Evolutionary conservation across 2,888 invertebrate species (phyloP), one percentile per base, ranked within the genome.

Genomic region (Fissipunctia ypsillon): DNA sequence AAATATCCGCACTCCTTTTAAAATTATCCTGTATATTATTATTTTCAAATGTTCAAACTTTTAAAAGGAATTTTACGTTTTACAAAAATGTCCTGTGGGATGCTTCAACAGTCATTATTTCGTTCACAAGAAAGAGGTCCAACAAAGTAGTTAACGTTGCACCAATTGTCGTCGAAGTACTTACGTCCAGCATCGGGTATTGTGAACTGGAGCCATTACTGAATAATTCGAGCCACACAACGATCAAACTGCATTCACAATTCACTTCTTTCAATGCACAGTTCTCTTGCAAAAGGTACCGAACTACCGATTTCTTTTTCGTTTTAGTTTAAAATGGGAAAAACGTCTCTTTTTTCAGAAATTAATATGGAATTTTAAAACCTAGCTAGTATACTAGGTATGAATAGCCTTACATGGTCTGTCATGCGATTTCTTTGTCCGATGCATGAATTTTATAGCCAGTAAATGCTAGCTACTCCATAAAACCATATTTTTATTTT

Each of bases 91-190:
- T n/a, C 5, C 6, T 19, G 25, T 7, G 25, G 9, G 16, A 59
- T 52, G 28, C 35, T 80, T 43, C 19, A 25, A 61, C 25, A 25
- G n/a, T 45, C 56, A 38, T 72, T 41, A 63, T 61, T 77, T 59
- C 16, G n/a, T 63, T 9, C 25, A 70, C 60, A 70, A 80, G 61
- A 73, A 68, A 65, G 68, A 65, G 67, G 81, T 38, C 38, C 69
- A 70, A 56, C 74, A 80, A 61, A 60, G 50, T 70, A 67, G 59
- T 80, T 73, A 69, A 56, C 68, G 64, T 35, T 84, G 67, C 74
- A 80, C 19, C 81, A 74, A 80, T 81, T 84, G 80, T 38, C 35
- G 57, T 78, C 7, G 41, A 63, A 80, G 64, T 80, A 64, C 69
- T 56, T 80, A 64, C 69, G 59, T 80, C 69, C 64, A 64, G 64